Evolutionary conservation across 1,140 invertebrate species (phyloP), one percentile per base, ranked within the genome.

Genomic region (Dysdera silvatica): DNA sequence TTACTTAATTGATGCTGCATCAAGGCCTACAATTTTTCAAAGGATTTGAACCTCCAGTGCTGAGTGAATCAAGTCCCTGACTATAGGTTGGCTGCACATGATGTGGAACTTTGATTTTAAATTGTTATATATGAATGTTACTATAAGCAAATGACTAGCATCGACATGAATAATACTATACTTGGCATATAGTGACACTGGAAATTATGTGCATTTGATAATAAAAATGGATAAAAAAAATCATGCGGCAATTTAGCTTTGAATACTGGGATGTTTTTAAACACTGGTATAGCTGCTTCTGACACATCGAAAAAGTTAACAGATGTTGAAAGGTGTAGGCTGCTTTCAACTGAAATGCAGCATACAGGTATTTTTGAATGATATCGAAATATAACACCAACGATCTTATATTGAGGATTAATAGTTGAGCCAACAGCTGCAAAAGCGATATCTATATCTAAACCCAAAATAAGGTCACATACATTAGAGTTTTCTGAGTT

Each of bases 211-310:
- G n/a, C n/a, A n/a, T n/a, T n/a, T n/a, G n/a, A n/a, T n/a, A n/a
- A 37, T 24, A 74, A 61, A 69, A 87, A 86, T 23, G 85, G 85
- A 73, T 86, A 86, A 72, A 86, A 86, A 71, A 86, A 87, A 71
- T 86, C 84, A 55, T 80, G 76, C 4, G 85, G 84, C 14, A 86
- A 74, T 70, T 79, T 80, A 29, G 84, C 77, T 61, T 84, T 80
- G 52, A 84, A 77, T 40, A 81, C 79, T 32, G 84, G 83, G 20
- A 80, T 79, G 61, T 80, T 78, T 24, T 80, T 81, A 68, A 82
- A 82, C 49, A 78, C 74, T 47, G 76, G 77, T 20, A 76, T 74
- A 0, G 81, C 77, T 14, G 78, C 75, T 24, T 71, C 73, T 0
- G 82, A 82, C 10, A 81, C 74, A 69, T 85, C 84, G 33, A 81